phyloP scores from a whole-genome alignment of 1,140 invertebrate species.

The Hormaphis cornu region DNA sequence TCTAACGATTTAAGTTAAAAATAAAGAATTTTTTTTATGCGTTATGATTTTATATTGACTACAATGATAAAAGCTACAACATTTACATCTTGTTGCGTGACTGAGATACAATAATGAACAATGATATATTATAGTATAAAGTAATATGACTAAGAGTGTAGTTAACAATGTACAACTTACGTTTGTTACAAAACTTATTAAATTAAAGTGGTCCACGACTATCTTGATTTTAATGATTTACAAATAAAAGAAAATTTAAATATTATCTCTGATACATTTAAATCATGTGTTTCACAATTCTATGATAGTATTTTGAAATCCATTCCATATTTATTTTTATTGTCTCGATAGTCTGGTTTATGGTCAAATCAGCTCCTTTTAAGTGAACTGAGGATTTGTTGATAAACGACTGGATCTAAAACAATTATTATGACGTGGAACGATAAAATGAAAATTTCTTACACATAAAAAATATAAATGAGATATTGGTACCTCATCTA shows the following conservation, averaged over 20 bases:
- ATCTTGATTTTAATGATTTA: neutral
- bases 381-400: constrained; percentile 29
- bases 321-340: constrained; percentile 34
- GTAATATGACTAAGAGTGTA: too few species aligned
- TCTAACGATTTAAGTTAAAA: too few species aligned
- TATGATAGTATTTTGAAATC: constrained; percentile 1
- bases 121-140: too few species aligned
- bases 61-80: too few species aligned
- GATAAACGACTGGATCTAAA: constrained; percentile 36
- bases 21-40: too few species aligned
- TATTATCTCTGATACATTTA: neutral
- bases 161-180: too few species aligned
- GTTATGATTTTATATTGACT: too few species aligned
- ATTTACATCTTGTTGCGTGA: too few species aligned
- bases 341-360: constrained; percentile 36
- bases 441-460: neutral
- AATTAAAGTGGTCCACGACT: too few species aligned
- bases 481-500: constrained; percentile 34
- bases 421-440: neutral
- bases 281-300: neutral
- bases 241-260: neutral
- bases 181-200: too few species aligned
- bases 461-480: neutral
- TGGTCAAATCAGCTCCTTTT: constrained; percentile 33
- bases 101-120: too few species aligned